phyloP scores from a whole-genome alignment of 1,140 invertebrate species.

The Dendroctonus ponderosae region DNA sequence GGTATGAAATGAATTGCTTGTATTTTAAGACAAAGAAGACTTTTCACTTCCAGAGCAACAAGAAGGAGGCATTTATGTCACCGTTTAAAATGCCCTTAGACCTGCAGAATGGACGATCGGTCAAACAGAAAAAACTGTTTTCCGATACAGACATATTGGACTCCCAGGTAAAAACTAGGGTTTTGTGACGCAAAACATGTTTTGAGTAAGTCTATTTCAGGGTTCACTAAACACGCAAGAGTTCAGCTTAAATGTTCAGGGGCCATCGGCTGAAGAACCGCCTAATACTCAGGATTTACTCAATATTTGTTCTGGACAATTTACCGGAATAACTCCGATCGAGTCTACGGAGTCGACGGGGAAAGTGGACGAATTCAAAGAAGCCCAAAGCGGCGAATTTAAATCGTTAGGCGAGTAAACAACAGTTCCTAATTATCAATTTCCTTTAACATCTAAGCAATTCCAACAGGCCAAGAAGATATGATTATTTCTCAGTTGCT shows the following conservation, averaged over 20 bases:
- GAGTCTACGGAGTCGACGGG: constrained; percentile 7
- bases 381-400: constrained; percentile 33
- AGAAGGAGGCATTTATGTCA: constrained; percentile 24
- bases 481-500: constrained; percentile 46
- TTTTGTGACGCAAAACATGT: too few species aligned
- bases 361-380: constrained; percentile 3
- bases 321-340: constrained; percentile 38
- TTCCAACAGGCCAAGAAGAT: constrained; percentile 35
- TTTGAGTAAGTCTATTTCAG: background rate
- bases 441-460: background rate
- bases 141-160: background rate
- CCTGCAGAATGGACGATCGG: constrained; percentile 6
- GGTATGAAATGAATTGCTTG: constrained; percentile 23
- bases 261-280: constrained; percentile 6
- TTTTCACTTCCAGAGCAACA: background rate
- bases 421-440: background rate
- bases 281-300: constrained; percentile 44
- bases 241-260: too few species aligned
- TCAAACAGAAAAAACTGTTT: background rate
- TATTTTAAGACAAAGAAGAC: background rate
- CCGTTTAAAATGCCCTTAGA: constrained; percentile 33
- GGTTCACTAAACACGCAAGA: background rate
- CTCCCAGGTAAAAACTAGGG: background rate
- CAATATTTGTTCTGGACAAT: constrained; percentile 47
- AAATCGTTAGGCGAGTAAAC: constrained; percentile 33